A percentile compares a stretch with the other conserved stretches of the same genome.
phyloP scores from a whole-genome alignment of 1,140 invertebrate genomes.

The Solenopsis invicta region DNA sequence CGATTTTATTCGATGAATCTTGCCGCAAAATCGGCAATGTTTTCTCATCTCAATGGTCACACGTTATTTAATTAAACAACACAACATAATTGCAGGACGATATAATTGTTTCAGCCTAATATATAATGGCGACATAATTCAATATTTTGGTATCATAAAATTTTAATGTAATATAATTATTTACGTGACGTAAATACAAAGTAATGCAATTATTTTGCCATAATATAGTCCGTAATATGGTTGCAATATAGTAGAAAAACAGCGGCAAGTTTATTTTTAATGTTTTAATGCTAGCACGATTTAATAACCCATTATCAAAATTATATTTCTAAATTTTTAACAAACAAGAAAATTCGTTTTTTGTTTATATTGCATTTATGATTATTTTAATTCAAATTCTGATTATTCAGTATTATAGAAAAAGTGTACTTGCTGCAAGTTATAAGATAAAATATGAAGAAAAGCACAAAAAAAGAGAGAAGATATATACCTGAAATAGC shows the following conservation, averaged over 20 bases:
- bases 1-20: neutral
- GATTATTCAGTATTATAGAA: neutral
- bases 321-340: constrained; percentile 18
- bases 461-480: neutral
- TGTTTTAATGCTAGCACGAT: neutral
- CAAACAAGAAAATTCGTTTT: neutral
- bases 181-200: constrained; percentile 16
- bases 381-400: constrained; percentile 4
- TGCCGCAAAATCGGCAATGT: neutral
- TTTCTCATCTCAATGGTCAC: neutral
- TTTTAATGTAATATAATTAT: constrained; percentile 17
- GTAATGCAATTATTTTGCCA: constrained; percentile 17
- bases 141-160: constrained; percentile 15
- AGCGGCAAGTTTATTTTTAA: neutral
- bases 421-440: neutral
- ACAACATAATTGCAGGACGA: neutral
- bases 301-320: constrained; percentile 21
- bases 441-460: neutral
- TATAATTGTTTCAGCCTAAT: neutral
- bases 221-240: constrained; percentile 1
- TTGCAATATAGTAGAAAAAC: neutral
- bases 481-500: neutral
- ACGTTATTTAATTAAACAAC: neutral
- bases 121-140: neutral
- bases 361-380: constrained; percentile 4